Conservation (phyloP, 2,888 invertebrate species). For the Ectemnius lituratus region DNA sequence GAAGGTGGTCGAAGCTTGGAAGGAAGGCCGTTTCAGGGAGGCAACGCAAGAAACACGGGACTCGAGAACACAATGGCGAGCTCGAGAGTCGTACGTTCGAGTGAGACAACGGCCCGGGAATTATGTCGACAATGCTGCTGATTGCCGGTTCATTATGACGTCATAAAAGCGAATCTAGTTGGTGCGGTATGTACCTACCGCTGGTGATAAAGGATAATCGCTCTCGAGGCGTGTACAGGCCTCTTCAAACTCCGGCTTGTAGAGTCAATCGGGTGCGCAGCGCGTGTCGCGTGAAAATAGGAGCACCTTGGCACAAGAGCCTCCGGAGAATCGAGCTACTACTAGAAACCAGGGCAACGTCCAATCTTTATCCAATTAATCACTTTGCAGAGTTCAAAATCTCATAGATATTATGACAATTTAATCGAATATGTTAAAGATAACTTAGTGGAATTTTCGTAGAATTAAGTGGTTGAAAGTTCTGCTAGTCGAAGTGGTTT, state of each 20-base stretch:
- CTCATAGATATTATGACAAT: neutral
- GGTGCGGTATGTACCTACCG: slow-evolving; percentile 66
- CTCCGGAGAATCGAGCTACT: neutral
- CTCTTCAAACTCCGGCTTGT: slow-evolving; percentile 40
- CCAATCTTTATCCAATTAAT: no score
- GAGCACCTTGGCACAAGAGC: neutral
- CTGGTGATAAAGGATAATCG: slow-evolving; percentile 71
- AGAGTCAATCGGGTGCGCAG: slow-evolving; percentile 13
- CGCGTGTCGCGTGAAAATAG: slow-evolving; percentile 10
- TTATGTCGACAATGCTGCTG: slow-evolving; percentile 77
- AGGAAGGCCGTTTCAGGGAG: no score
- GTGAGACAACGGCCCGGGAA: slow-evolving; percentile 75
- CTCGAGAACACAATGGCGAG: no score
- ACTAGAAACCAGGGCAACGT: no score
- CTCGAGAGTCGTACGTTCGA: slow-evolving; percentile 42
- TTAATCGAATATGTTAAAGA: neutral
- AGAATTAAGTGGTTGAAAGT: neutral
- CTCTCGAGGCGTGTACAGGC: slow-evolving; percentile 53
- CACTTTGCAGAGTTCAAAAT: no score
- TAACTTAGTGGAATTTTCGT: neutral
- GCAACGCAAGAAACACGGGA: no score
- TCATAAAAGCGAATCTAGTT: slow-evolving; percentile 76
- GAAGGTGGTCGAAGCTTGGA: no score
- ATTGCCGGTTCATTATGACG: slow-evolving; percentile 77
- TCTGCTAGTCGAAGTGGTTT: neutral